Evolutionary conservation across 2,797 vertebrate genomes (phyloP).

Genomic region (Anableps anableps): DNA sequence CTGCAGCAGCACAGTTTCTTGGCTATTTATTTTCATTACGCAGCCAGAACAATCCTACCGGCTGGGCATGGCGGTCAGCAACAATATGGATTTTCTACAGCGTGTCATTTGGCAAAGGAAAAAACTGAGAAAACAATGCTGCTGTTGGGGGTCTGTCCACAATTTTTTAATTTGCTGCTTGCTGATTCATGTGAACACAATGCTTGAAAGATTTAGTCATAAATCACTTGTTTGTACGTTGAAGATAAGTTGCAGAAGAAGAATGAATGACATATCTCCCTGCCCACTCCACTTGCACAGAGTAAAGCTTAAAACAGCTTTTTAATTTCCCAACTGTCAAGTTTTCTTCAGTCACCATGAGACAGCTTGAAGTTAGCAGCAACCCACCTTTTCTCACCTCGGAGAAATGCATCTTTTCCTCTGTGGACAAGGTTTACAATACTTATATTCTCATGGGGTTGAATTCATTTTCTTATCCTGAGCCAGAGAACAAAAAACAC

Average conservation of each 20-base stretch:
- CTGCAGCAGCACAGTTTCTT: constrained; percentile 23
- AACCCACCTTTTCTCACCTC: neutral
- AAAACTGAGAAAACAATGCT: neutral
- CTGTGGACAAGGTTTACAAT: neutral
- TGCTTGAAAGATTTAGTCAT: neutral
- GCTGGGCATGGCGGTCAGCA: constrained; percentile 3
- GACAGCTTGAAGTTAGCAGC: neutral
- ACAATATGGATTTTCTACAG: constrained; percentile 32
- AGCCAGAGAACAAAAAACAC: neutral
- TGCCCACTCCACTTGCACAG: constrained; percentile 9
- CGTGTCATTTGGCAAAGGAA: neutral
- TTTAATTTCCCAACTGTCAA: constrained; percentile 23
- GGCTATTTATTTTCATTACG: constrained; percentile 76
- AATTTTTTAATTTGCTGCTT: neutral
- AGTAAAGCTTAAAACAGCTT: constrained; percentile 26
- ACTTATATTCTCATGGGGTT: neutral
- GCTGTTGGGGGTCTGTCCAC: neutral
- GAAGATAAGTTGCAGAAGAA: constrained; percentile 7
- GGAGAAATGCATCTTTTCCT: constrained; percentile 3
- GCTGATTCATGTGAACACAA: neutral
- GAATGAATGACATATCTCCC: neutral
- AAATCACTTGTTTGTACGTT: neutral
- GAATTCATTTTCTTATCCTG: neutral
- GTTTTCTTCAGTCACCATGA: neutral
- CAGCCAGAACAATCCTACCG: constrained; percentile 25